Conservation (phyloP, 1,140 invertebrate species). For the Drosophila varians region DNA sequence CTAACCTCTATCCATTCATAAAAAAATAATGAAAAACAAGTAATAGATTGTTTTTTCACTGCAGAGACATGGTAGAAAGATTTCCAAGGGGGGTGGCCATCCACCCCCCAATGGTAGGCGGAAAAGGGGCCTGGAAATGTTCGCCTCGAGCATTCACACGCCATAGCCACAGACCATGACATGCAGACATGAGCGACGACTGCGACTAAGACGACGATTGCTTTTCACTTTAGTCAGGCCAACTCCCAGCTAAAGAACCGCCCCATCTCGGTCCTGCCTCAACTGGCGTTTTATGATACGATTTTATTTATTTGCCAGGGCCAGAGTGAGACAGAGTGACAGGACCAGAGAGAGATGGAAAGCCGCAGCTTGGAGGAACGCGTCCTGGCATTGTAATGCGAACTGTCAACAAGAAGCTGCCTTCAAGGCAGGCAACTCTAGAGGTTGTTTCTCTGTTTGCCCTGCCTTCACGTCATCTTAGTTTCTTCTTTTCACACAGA, state of each 20-base stretch:
- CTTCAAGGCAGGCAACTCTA: slow-evolving; percentile 58
- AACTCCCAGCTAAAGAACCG: neutral
- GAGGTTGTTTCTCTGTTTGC: slow-evolving; percentile 39
- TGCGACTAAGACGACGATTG: slow-evolving; percentile 62
- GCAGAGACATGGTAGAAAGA: slow-evolving; percentile 1
- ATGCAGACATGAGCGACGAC: slow-evolving; percentile 62
- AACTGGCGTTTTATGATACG: slow-evolving; percentile 69
- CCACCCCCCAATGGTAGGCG: too few relatives aligned
- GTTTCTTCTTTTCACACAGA: slow-evolving; percentile 1
- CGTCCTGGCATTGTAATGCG: slow-evolving; percentile 74
- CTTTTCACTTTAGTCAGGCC: slow-evolving; percentile 65
- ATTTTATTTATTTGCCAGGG: slow-evolving; percentile 76
- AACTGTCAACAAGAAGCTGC: slow-evolving; percentile 73
- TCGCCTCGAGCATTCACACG: slow-evolving; percentile 74
- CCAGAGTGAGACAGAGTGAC: slow-evolving; percentile 1
- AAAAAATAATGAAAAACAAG: neutral
- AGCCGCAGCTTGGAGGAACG: slow-evolving; percentile 45
- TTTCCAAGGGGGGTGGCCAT: neutral
- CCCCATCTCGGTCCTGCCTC: slow-evolving; percentile 7
- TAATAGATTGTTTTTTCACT: slow-evolving; percentile 4
- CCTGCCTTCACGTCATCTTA: slow-evolving; percentile 18
- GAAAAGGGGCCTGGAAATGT: slow-evolving; percentile 31
- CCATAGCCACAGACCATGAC: slow-evolving; percentile 71
- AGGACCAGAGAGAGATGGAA: neutral
- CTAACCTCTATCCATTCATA: neutral